Evolutionary conservation across 2,797 vertebrate species (phyloP), one percentile per base, ranked within the genome.

Genomic region (Otolemur crassicaudatus): DNA sequence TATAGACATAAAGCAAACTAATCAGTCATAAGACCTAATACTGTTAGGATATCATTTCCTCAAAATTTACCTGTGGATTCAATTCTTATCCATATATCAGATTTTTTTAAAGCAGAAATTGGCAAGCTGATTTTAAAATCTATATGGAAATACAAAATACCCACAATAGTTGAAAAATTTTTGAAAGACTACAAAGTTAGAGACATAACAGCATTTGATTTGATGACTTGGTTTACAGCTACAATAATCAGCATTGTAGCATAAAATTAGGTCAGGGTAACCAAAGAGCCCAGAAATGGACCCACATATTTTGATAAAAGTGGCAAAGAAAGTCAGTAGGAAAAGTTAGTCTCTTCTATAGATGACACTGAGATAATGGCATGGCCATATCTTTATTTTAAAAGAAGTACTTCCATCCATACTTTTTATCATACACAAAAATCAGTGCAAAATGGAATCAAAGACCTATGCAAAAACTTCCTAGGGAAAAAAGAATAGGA

Each of bases 51-150:
- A 17, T 22, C 81, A 92, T 92, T 95, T 77, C 60, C 91, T 89
- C 56, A 73, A 16, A 88, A 75, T 92, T 89, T 95, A 96, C 87
- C 56, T 31, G 29, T 63, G 60, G 11, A 92, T 91, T 92, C 72
- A 91, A 94, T 67, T 58, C 46, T 40, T 83, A 40, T 75, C 3
- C 37, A 87, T 85, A 90, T 56, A 37, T 4, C 43, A 83, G 31
- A 12, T 22, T 17, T 80, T 60, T 61, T 77, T 63, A 69, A 3
- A 94, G 75, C 13, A 87, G 56, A 87, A 96, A 90, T 77, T 95
- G 86, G 94, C 43, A 83, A 76, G 20, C 31, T 93, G 11, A 96
- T 89, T 93, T 83, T 69, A 81, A 92, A 94, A 93, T 80, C 53
- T 23, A 69, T 60, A 69, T n/a, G 83, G 49, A 94, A 87, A 56